Conservation (phyloP, 2,113 vertebrate species). For the Macquaria australasica region DNA sequence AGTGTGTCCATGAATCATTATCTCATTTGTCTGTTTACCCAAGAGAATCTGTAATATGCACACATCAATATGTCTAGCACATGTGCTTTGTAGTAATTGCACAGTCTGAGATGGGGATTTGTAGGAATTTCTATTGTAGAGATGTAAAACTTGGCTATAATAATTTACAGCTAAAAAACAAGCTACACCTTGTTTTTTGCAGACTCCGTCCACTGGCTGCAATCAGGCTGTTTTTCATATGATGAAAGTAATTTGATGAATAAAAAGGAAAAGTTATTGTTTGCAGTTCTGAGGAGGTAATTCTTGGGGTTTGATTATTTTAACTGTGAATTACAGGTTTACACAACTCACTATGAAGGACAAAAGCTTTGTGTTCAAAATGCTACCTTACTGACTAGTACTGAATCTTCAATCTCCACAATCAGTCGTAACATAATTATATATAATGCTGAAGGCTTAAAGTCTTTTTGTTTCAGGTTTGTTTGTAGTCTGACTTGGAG, state of each 20-base stretch:
- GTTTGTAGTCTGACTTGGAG: slow-evolving; percentile 29
- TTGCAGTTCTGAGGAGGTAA: not conserved
- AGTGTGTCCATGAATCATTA: slow-evolving; percentile 33
- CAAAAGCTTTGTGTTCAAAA: not conserved
- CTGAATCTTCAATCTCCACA: not conserved
- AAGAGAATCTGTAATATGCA: not conserved
- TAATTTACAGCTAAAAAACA: not conserved
- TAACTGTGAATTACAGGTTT: slow-evolving; percentile 4
- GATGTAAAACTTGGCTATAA: not conserved
- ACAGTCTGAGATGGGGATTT: not conserved
- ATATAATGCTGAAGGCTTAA: not conserved
- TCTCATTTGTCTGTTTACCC: not conserved
- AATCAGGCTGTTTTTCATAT: not conserved
- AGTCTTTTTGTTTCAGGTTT: slow-evolving; percentile 32
- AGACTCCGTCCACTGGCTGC: not conserved
- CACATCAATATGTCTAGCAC: not conserved
- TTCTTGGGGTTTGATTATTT: not conserved
- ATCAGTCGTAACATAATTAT: slow-evolving; percentile 4
- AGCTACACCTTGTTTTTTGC: not conserved
- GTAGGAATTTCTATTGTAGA: not conserved
- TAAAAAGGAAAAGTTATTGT: not conserved
- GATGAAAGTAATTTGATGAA: not conserved
- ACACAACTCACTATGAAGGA: not conserved
- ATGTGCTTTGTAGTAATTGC: not conserved
- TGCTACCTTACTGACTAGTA: not conserved